These are phyloP conservation scores for Lepidostoma basale DNA, from an alignment of 1,140 invertebrate genomes.

Conservation along the genomic window DNA sequence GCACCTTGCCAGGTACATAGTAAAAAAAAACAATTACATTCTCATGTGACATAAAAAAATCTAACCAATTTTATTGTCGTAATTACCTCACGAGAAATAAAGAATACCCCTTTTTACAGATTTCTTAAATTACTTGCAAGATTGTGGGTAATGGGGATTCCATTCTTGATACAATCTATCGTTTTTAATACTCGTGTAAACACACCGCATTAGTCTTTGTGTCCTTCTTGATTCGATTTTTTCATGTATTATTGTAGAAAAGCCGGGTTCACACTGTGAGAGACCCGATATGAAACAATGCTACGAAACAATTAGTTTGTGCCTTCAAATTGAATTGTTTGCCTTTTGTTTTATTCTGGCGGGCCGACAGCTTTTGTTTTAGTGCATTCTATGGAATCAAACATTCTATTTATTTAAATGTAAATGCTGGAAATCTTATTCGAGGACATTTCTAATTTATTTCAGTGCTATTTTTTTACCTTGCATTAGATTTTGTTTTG, in stretches of 20 bases:
- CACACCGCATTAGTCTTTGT: conserved; percentile 22
- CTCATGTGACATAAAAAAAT: too few species aligned
- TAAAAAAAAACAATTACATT: too few species aligned
- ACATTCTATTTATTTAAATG: not conserved
- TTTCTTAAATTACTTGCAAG: too few species aligned
- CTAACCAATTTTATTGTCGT: too few species aligned
- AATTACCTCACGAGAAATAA: too few species aligned
- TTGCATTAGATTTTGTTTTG: too few species aligned
- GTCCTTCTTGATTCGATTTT: conserved; percentile 17
- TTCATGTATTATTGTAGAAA: conserved; percentile 19
- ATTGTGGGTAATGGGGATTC: not conserved
- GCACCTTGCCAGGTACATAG: too few species aligned
- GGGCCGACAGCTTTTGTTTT: not conserved
- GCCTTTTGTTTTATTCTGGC: not conserved
- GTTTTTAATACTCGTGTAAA: conserved; percentile 15
- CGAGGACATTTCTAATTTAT: not conserved
- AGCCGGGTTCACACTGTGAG: conserved; percentile 13
- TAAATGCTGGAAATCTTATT: not conserved
- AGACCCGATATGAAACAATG: conserved; percentile 1
- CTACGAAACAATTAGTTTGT: conserved; percentile 9
- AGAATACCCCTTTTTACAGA: too few species aligned
- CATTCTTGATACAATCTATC: conserved; percentile 2
- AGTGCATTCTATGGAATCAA: not conserved
- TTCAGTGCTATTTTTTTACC: too few species aligned
- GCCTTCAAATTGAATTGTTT: conserved; percentile 12